Evolutionary conservation across 2,888 invertebrate genomes (phyloP).

Genomic region (Argynnis bischoffii): DNA sequence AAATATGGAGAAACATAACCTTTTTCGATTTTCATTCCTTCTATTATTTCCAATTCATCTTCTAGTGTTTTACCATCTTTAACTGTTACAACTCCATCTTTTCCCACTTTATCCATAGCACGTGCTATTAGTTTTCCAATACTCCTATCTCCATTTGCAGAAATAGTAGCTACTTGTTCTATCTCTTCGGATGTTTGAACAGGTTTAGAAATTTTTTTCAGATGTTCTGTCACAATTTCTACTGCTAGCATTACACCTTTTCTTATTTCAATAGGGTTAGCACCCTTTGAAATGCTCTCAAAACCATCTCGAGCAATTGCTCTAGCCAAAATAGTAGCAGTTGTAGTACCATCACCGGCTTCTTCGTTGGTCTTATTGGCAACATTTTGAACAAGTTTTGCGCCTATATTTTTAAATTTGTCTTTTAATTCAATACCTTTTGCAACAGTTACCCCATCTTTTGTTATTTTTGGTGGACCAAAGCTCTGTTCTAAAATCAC

Average conservation of each 20-base stretch:
- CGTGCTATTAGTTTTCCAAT: conserved; percentile 96
- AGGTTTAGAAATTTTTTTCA: conserved; percentile 93
- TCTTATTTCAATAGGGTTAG: conserved; percentile 97
- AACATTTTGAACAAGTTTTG: conserved; percentile 98
- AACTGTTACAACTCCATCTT: conserved; percentile 98
- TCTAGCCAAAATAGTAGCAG: conserved; percentile 97
- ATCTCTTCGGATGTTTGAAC: conserved; percentile 99
- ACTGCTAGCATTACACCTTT: conserved; percentile 97
- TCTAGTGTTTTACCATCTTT: conserved; percentile 98
- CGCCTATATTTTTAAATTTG: conserved; percentile 99
- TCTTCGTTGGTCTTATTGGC: conserved; percentile 99
- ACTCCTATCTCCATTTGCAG: conserved; percentile 96
- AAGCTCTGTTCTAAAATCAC: conserved; percentile 99
- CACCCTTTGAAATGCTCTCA: conserved; percentile 97
- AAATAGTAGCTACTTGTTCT: conserved; percentile 99
- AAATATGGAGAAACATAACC: conserved; percentile 99
- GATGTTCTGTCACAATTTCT: conserved; percentile 90
- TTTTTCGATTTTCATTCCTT: conserved; percentile 99
- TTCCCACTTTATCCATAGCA: conserved; percentile 98
- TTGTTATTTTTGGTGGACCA: conserved; percentile 99
- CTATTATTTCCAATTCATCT: conserved; percentile 97
- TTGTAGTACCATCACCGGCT: conserved; percentile 99
- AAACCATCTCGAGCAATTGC: conserved; percentile 99
- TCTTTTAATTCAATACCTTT: conserved; percentile 98
- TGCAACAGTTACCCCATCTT: conserved; percentile 99